phyloP scores from a whole-genome alignment of 2,797 vertebrate species.

The Pipistrellus kuhlii region DNA sequence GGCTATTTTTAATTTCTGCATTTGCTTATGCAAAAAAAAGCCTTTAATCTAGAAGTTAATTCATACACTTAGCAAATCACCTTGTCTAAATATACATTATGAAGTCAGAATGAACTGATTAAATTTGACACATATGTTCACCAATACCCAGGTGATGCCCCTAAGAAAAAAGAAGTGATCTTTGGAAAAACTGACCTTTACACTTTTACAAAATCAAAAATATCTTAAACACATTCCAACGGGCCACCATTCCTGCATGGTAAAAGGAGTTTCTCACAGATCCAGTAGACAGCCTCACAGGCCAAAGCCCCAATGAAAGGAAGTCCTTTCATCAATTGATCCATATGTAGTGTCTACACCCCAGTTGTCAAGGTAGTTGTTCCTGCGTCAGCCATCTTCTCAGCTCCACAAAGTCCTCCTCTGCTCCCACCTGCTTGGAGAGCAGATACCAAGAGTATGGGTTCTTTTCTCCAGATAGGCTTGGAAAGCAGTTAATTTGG shows the following conservation, averaged over 20 bases:
- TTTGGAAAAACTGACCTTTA: neutral
- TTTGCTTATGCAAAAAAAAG: neutral
- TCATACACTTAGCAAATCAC: neutral
- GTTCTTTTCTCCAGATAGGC: conserved; percentile 22
- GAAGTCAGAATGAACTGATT: neutral
- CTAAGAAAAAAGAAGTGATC: neutral
- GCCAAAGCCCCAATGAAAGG: neutral
- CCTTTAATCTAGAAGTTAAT: neutral
- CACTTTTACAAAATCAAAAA: neutral
- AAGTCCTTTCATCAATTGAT: neutral
- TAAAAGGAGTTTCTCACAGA: neutral
- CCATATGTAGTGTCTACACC: neutral
- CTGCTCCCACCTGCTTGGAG: neutral
- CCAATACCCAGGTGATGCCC: neutral
- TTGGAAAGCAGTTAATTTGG: conserved; percentile 36
- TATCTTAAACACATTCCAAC: neutral
- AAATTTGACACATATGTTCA: neutral
- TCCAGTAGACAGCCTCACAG: neutral
- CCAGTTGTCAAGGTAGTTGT: neutral
- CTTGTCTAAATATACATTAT: neutral
- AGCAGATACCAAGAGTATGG: conserved; percentile 17
- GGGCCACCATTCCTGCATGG: neutral
- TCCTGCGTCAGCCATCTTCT: neutral
- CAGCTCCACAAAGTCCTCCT: rapidly evolving
- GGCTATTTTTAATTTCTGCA: conserved; percentile 22